Conservation (phyloP, 2,797 vertebrate genomes). For the Lacerta bilineata region DNA sequence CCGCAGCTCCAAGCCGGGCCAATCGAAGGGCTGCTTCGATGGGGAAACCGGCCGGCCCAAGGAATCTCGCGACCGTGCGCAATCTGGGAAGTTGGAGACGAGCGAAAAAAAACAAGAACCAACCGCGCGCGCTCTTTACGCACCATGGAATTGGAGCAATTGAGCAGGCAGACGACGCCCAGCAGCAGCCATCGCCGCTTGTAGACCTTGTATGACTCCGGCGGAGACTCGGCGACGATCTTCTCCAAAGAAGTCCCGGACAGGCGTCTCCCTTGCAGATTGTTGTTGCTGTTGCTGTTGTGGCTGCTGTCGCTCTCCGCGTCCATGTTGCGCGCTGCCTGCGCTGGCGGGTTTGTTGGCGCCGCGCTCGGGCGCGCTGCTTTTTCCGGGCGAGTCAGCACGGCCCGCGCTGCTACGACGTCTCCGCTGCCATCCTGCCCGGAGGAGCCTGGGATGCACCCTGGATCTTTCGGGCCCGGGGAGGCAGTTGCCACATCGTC, state of each 20-base stretch:
- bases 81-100: too few species aligned
- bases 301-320: neutral
- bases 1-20: neutral
- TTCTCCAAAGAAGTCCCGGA: neutral
- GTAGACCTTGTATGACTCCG: constrained; percentile 77
- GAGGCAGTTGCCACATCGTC: neutral
- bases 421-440: neutral
- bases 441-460: neutral
- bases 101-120: too few species aligned
- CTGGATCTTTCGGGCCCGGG: too few species aligned
- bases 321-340: neutral
- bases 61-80: too few species aligned
- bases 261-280: neutral
- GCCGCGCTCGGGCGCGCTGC: neutral
- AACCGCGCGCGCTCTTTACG: constrained; percentile 20
- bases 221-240: neutral
- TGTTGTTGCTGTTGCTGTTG: neutral
- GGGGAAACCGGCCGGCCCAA: neutral
- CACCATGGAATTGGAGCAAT: constrained; percentile 92
- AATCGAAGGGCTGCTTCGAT: neutral
- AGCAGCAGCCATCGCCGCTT: constrained; percentile 89
- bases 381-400: neutral
- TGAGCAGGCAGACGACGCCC: constrained; percentile 84
- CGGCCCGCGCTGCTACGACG: neutral
- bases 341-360: too few species aligned